phyloP scores from a whole-genome alignment of 2,888 invertebrate species.

The Eristalis tenax region DNA sequence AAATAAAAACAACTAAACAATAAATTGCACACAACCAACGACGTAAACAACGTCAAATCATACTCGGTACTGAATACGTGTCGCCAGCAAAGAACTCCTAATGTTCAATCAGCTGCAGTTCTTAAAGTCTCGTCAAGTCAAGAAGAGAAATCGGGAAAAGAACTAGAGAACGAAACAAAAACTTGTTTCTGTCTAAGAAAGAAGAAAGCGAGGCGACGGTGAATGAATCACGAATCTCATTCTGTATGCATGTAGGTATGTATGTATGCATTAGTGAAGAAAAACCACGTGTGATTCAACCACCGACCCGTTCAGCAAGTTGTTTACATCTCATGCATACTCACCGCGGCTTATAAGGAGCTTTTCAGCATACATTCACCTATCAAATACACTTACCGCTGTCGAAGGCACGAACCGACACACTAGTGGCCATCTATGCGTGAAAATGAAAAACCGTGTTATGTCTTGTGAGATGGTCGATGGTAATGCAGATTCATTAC shows the following conservation, averaged over 20 bases:
- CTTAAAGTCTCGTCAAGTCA: slow-evolving; percentile 9
- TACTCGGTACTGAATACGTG: slow-evolving; percentile 50
- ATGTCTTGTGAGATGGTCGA: too few relatives aligned
- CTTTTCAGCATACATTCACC: neutral
- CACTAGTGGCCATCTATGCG: neutral
- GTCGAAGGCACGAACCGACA: neutral
- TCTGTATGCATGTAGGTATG: neutral
- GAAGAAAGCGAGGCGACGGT: neutral
- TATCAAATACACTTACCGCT: neutral
- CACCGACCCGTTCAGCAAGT: neutral
- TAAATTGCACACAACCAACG: neutral
- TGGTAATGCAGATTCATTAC: neutral
- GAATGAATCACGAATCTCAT: neutral
- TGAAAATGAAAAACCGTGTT: neutral
- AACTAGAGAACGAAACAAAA: slow-evolving; percentile 21
- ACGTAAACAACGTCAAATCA: slow-evolving; percentile 38
- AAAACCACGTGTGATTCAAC: slow-evolving; percentile 3
- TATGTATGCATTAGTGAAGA: neutral
- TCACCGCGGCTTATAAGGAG: neutral
- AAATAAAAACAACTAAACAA: neutral
- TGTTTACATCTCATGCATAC: neutral
- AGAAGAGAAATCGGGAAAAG: slow-evolving; percentile 33
- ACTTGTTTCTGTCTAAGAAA: slow-evolving; percentile 42
- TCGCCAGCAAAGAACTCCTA: slow-evolving; percentile 22
- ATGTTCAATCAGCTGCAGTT: slow-evolving; percentile 21